Base-by-base conservation (phyloP, 1,140 invertebrate species). In the Papilio machaon region DNA sequence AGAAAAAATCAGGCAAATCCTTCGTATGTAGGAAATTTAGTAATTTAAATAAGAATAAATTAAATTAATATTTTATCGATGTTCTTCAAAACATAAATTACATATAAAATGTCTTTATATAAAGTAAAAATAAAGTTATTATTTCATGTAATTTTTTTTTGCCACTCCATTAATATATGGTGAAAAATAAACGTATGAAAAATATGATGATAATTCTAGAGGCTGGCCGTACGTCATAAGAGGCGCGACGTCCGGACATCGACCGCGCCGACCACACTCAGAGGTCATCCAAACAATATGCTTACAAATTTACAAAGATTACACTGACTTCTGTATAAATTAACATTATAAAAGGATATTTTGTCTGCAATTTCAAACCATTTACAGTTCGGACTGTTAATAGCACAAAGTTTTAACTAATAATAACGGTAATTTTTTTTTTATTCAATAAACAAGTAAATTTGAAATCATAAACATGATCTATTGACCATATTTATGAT, bases 211-310 rank as follows among this genome's bases (percentile, higher is more conserved):
- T 64, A 70, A 70, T 70, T 35, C 7, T 38, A 5, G 64, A 35
- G 23, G 17, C 49, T 30, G 38, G 7, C 7, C 60, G 13, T 15
- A 70, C 64, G 64, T 70, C 64, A 70, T 38, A 35, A 9, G 60
- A 23, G 38, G 73, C 73, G 38, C 38, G 17, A 47, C 73, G 73
- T 47, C 73, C 38, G 46, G 46, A n/a, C 73, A 43, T 15, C 17
- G 38, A 47, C 38, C 73, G 73, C 38, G 11, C 0, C 9, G 43
- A 15, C 38, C 38, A 74, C 38, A 74, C 43, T 13, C 73, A 74
- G 73, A 74, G 73, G 73, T 46, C 73, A 74, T 47, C 47, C 17
- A n/a, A 74, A 74, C 73, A 74, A 46, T 74, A 47, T 47, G 3
- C 6, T 67, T 1, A 30, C 64, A 9, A 23, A 11, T 47, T 47